Evolutionary conservation across 2,888 invertebrate species (phyloP).

Genomic region (Drosophila multiciliata): DNA sequence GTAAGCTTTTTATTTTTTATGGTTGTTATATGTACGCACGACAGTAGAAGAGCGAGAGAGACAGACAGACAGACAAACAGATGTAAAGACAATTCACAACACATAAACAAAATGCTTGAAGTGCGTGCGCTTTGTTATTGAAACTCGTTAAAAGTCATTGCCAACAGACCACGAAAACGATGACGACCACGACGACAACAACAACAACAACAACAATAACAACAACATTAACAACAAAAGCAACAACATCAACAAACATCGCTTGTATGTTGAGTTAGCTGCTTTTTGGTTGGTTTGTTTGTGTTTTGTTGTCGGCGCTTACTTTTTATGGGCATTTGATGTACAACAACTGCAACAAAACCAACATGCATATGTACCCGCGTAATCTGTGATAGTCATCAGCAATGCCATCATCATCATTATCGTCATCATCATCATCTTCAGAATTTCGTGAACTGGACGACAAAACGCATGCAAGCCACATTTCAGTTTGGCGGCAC

Average conservation of each 20-base stretch:
- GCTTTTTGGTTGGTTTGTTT: constrained; percentile 58
- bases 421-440: constrained; percentile 26
- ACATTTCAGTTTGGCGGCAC: constrained; percentile 65
- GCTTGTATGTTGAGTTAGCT: constrained; percentile 44
- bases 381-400: constrained; percentile 77
- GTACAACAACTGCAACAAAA: constrained; percentile 41
- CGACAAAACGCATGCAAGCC: constrained; percentile 69
- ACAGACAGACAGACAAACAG: constrained; percentile 29
- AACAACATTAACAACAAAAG: constrained; percentile 10
- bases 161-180: constrained; percentile 49
- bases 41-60: not conserved
- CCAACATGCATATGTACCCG: constrained; percentile 62
- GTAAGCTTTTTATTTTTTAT: constrained; percentile 31
- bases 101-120: constrained; percentile 73
- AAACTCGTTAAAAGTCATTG: constrained; percentile 76
- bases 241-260: constrained; percentile 8
- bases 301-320: constrained; percentile 61
- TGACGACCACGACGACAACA: constrained; percentile 47
- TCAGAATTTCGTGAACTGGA: constrained; percentile 77
- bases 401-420: constrained; percentile 52
- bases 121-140: constrained; percentile 80
- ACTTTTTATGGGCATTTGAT: constrained; percentile 76
- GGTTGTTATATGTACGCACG: constrained; percentile 20
- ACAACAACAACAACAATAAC: constrained; percentile 18
- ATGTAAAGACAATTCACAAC: constrained; percentile 49